These are phyloP conservation scores for Anarsia innoxiella DNA, from an alignment of 2,888 invertebrate genomes.

Conservation along the genomic window DNA sequence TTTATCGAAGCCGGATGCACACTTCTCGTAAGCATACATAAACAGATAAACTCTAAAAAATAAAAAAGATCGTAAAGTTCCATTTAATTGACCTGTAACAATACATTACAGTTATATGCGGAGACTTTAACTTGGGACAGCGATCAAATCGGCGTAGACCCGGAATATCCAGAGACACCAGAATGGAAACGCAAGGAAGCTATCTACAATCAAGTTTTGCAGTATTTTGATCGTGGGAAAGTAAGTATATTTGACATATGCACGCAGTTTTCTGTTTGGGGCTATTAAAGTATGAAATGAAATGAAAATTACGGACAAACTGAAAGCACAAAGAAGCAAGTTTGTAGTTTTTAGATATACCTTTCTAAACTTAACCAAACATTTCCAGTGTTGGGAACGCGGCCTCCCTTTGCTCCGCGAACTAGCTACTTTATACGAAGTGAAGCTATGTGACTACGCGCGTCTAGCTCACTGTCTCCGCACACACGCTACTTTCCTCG, in stretches of 20 bases:
- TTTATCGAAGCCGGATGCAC: conserved; percentile 97
- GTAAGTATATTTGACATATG: too few relatives aligned
- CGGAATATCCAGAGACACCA: conserved; percentile 82
- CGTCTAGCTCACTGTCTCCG: conserved; percentile 89
- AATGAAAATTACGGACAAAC: too few relatives aligned
- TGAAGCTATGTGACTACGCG: conserved; percentile 89
- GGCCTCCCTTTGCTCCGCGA: conserved; percentile 94
- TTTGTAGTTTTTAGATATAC: too few relatives aligned
- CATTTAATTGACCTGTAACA: too few relatives aligned
- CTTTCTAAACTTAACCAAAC: too few relatives aligned
- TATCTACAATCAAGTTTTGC: conserved; percentile 90
- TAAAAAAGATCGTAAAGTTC: too few relatives aligned
- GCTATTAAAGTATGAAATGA: too few relatives aligned
- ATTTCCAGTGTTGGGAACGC: conserved; percentile 92
- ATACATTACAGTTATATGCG: conserved; percentile 82
- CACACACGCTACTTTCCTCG: conserved; percentile 91
- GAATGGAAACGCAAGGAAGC: conserved; percentile 94
- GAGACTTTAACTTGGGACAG: conserved; percentile 91
- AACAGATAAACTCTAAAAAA: too few relatives aligned
- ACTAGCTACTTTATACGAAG: conserved; percentile 90
- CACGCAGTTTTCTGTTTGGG: too few relatives aligned
- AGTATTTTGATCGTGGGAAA: conserved; percentile 96
- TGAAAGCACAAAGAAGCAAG: too few relatives aligned
- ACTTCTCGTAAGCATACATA: conserved; percentile 78
- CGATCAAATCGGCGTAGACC: conserved; percentile 78